A percentile compares a stretch with the other conserved stretches of the same genome.
These are phyloP conservation scores for Centropristis striata DNA, from an alignment of 2,113 vertebrate species.

Conservation along the genomic window DNA sequence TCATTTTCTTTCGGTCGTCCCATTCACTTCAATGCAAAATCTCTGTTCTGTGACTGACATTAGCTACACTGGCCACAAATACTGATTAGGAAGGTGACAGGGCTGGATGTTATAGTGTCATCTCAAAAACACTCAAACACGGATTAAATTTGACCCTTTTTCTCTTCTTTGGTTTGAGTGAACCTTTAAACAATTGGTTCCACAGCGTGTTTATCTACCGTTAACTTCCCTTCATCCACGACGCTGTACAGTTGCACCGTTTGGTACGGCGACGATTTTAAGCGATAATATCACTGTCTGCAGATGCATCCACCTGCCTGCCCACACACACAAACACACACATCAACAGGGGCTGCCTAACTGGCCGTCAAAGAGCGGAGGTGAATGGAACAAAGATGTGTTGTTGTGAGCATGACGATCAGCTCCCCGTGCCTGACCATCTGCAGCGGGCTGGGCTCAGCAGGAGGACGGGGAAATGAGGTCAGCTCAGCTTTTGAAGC, in stretches of 20 bases:
- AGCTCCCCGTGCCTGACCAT: constrained; percentile 73
- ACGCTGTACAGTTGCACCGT: neutral
- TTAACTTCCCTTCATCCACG: neutral
- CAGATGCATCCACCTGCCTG: neutral
- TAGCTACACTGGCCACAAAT: constrained; percentile 23
- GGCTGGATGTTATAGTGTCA: constrained; percentile 6
- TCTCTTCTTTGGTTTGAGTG: neutral
- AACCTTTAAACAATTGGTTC: neutral
- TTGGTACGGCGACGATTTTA: neutral
- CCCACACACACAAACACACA: constrained; percentile 3
- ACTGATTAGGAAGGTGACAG: constrained; percentile 13
- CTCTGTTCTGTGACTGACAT: constrained; percentile 28
- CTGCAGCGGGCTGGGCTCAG: constrained; percentile 72
- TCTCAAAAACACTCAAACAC: constrained; percentile 8
- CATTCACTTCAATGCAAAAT: no score
- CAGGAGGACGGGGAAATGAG: constrained; percentile 77
- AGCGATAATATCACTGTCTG: neutral
- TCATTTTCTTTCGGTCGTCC: no score
- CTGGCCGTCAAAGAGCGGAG: constrained; percentile 50
- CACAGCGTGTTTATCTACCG: neutral
- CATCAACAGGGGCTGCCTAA: constrained; percentile 18
- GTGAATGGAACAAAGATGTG: constrained; percentile 77
- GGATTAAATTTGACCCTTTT: neutral
- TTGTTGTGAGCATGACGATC: constrained; percentile 69
- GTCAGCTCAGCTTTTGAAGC: constrained; percentile 80